A percentile compares a stretch with the other conserved stretches of the same genome.
phyloP scores from a whole-genome alignment of 2,888 invertebrate species.

The Petrophora chlorosata region DNA sequence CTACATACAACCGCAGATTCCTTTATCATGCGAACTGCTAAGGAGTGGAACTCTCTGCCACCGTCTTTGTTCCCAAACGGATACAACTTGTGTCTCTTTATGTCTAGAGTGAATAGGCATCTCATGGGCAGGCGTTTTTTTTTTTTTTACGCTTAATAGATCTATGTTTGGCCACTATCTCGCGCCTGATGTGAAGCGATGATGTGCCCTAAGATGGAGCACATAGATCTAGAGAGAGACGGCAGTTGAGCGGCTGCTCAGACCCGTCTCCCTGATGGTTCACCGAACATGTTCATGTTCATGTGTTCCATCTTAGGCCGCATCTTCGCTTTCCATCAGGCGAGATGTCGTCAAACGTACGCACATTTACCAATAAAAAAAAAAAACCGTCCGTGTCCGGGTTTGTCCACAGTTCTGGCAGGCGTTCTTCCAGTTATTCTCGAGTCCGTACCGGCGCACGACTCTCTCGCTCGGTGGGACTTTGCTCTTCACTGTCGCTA shows the following conservation, averaged over 20 bases:
- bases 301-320: no score
- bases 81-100: no score
- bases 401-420: slow-evolving; percentile 85
- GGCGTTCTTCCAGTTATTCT: slow-evolving; percentile 87
- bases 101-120: no score
- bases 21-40: no score
- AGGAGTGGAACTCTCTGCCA: no score
- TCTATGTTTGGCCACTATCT: not conserved
- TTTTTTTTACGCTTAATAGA: not conserved
- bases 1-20: no score
- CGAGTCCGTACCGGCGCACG: slow-evolving; percentile 84
- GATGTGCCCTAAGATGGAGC: not conserved
- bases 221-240: not conserved
- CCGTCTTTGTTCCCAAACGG: no score
- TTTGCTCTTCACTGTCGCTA: slow-evolving; percentile 82
- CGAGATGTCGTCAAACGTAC: no score
- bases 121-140: no score
- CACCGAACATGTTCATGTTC: not conserved
- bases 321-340: no score
- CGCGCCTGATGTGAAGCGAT: not conserved
- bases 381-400: no score
- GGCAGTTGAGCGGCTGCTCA: not conserved
- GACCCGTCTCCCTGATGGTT: not conserved
- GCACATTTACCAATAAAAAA: no score
- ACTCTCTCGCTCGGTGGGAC: slow-evolving; percentile 85